Evolutionary conservation across 2,797 vertebrate genomes (phyloP).

Genomic region (Cossypha caffra): DNA sequence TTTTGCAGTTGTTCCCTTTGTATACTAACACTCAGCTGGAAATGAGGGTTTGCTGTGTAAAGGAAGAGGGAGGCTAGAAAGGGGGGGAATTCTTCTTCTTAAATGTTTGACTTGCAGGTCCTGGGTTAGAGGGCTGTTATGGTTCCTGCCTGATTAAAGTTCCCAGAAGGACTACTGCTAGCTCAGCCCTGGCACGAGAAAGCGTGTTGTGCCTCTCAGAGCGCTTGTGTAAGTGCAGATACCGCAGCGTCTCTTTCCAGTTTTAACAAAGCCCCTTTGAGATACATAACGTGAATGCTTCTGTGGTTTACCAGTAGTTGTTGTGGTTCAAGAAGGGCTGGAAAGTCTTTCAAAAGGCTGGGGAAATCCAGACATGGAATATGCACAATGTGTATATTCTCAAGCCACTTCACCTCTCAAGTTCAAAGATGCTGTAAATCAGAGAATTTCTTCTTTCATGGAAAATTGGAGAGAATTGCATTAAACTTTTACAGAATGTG

Average conservation of each 20-base stretch:
- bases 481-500: neutral
- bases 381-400: neutral
- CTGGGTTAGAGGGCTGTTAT: neutral
- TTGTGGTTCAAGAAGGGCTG: conserved; percentile 13
- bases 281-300: neutral
- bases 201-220: neutral
- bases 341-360: conserved; percentile 8
- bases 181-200: neutral
- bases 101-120: neutral
- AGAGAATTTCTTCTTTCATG: neutral
- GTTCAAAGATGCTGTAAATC: neutral
- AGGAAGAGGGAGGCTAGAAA: neutral
- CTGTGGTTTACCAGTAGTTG: neutral
- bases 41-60: neutral
- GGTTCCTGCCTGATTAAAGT: neutral
- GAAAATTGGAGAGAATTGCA: neutral
- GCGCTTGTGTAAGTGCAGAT: neutral
- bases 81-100: neutral
- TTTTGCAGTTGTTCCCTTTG: neutral
- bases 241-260: neutral
- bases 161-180: neutral
- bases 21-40: neutral
- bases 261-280: conserved; percentile 33
- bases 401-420: neutral
- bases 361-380: neutral